phyloP scores from a whole-genome alignment of 2,113 vertebrate species.

The Montifringilla adamsi region DNA sequence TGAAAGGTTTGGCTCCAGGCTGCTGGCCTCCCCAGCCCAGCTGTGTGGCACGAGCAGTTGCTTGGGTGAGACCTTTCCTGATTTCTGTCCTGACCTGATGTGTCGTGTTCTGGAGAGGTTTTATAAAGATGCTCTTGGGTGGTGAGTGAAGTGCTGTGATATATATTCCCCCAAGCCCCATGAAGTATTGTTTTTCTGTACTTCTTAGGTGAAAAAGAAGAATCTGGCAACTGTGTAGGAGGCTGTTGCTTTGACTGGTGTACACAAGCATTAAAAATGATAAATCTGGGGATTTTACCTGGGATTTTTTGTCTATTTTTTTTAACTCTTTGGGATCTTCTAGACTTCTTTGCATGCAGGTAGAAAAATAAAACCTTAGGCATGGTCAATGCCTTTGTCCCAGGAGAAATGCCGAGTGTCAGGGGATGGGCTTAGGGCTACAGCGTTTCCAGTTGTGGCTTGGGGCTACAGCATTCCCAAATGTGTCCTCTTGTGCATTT shows the following conservation, averaged over 20 bases:
- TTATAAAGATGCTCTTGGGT: not conserved
- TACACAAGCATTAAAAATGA: not conserved
- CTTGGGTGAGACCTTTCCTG: not conserved
- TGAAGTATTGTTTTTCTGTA: not conserved
- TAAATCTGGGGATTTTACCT: not conserved
- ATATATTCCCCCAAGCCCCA: not conserved
- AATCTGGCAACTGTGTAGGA: not conserved
- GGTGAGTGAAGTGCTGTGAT: not conserved
- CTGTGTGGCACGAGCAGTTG: not conserved
- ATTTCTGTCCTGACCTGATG: not conserved
- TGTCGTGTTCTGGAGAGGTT: not conserved
- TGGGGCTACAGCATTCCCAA: not conserved
- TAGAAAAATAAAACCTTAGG: not conserved
- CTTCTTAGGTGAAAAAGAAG: not conserved
- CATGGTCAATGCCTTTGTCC: not conserved
- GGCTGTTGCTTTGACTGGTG: not conserved
- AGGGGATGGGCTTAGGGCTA: not conserved
- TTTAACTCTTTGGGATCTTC: not conserved
- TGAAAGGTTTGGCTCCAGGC: not conserved
- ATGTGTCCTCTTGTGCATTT: accelerated
- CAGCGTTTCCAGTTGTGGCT: not conserved
- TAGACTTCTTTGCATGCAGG: not conserved
- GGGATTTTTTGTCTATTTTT: not conserved
- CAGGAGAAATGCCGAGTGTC: not conserved
- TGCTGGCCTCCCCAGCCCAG: not conserved